phyloP scores from a whole-genome alignment of 1,140 invertebrate species.

The Drosophila pectinifera region DNA sequence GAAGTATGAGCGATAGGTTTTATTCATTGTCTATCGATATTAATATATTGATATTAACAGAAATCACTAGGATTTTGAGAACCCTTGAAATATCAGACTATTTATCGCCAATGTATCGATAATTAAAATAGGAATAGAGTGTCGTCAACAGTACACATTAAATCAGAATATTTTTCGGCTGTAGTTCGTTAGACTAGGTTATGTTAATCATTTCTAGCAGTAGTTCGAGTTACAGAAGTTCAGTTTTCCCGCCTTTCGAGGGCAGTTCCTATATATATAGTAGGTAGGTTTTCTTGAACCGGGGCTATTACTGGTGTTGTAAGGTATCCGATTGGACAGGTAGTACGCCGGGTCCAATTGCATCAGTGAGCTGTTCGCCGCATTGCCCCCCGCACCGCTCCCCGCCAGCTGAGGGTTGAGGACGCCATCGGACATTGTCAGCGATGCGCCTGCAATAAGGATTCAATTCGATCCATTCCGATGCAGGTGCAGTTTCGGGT shows the following conservation, averaged over 20 bases:
- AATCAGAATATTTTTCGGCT: no score
- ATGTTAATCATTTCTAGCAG: background rate
- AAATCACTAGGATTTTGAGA: no score
- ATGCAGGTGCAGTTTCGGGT: constrained; percentile 8
- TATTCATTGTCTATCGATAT: no score
- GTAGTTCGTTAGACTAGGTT: no score
- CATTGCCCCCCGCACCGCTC: constrained; percentile 63
- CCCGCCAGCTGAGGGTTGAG: constrained; percentile 60
- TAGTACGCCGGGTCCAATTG: constrained; percentile 76
- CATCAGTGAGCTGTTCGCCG: constrained; percentile 70
- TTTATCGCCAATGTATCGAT: no score
- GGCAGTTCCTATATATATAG: background rate
- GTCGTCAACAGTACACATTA: no score
- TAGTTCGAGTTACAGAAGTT: constrained; percentile 12
- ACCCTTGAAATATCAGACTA: no score
- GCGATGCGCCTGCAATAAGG: constrained; percentile 58
- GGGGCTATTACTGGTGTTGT: constrained; percentile 79
- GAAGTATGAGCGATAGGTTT: background rate
- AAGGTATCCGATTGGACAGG: constrained; percentile 82
- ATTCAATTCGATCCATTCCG: constrained; percentile 18
- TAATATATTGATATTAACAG: no score
- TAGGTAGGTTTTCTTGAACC: constrained; percentile 7
- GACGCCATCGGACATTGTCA: constrained; percentile 78
- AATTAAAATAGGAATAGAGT: no score
- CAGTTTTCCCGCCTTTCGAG: background rate